Evolutionary conservation across 2,888 invertebrate species (phyloP).

Genomic region (Leucania comma): DNA sequence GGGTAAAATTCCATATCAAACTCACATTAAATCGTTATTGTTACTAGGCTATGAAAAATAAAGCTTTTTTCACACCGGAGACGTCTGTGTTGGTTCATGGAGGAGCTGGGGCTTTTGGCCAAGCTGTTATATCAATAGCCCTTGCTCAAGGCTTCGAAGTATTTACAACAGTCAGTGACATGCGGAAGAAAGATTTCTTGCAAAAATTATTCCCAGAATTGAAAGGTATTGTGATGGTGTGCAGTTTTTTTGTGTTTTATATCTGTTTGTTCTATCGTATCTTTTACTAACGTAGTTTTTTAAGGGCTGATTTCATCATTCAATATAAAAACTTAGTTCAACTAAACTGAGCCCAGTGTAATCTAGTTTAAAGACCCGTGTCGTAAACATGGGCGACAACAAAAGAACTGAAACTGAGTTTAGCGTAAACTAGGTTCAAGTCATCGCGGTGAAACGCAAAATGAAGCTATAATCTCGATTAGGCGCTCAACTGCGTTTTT

Average conservation of each 20-base stretch:
- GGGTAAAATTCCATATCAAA: constrained; percentile 57
- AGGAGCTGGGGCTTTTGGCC: constrained; percentile 65
- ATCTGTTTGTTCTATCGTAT: too few species aligned
- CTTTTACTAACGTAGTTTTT: too few species aligned
- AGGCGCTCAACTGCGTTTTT: too few species aligned
- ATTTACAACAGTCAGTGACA: constrained; percentile 74
- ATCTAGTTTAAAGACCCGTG: too few species aligned
- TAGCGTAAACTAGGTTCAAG: too few species aligned
- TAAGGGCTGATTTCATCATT: too few species aligned
- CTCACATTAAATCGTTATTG: not conserved
- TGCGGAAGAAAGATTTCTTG: constrained; percentile 70
- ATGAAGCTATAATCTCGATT: too few species aligned
- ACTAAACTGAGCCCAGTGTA: too few species aligned
- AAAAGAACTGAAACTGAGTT: too few species aligned
- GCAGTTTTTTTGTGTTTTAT: not conserved
- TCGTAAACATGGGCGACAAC: too few species aligned
- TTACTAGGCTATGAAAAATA: constrained; percentile 30
- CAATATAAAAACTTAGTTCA: too few species aligned
- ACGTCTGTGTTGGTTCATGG: constrained; percentile 48
- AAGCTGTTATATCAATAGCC: constrained; percentile 71
- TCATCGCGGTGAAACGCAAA: too few species aligned
- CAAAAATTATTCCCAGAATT: constrained; percentile 67
- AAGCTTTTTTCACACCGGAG: rapidly evolving
- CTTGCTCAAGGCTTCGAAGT: constrained; percentile 65
- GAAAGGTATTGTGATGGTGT: constrained; percentile 33